Base-by-base conservation (phyloP, 2,888 invertebrate species). In the Melanophora roralis region DNA sequence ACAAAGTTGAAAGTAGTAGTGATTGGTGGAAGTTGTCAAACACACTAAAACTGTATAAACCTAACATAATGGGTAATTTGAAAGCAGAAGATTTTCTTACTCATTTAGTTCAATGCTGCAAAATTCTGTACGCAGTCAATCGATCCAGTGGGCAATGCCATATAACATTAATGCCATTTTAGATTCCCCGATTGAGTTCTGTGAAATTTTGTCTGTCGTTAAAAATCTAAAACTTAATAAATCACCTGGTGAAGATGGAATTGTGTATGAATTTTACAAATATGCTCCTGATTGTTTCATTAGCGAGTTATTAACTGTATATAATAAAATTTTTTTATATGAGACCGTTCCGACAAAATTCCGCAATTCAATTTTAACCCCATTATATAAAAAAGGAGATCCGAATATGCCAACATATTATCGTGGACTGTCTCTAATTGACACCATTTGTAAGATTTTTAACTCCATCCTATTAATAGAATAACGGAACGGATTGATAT, bases 211-310 rank as follows among this genome's bases (percentile, higher is more conserved):
- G n/a, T n/a, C n/a, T n/a, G n/a, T n/a, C n/a, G n/a, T n/a, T n/a
- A n/a, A n/a, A n/a, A n/a, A n/a, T n/a, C n/a, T n/a, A n/a, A n/a
- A n/a, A n/a, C n/a, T n/a, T n/a, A n/a, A n/a, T n/a, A n/a, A n/a
- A n/a, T n/a, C 60, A 7, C 60, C 60, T 32, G 60, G 60, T 6
- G 2, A 14, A 12, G 55, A 55, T 55, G 55, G 36, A 34, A 49
- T 23, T 27, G 9, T 34, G 1, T 55, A 36, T 27, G 36, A 55
- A 55, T 55, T 55, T 36, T 55, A 55, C 27, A 55, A 55, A 14
- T 36, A 55, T 55, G 55, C 55, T 36, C 55, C 55, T 16, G 11
- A 32, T 14, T 36, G 38, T 19, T 55, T 36, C 36, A 23, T 49
- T 16, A 49, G 21, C 8, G 19, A 47, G 47, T 12, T 27, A n/a